A percentile compares a stretch with the other conserved stretches of the same genome.
phyloP scores from a whole-genome alignment of 2,797 vertebrate genomes.

The Takifugu ocellatus region DNA sequence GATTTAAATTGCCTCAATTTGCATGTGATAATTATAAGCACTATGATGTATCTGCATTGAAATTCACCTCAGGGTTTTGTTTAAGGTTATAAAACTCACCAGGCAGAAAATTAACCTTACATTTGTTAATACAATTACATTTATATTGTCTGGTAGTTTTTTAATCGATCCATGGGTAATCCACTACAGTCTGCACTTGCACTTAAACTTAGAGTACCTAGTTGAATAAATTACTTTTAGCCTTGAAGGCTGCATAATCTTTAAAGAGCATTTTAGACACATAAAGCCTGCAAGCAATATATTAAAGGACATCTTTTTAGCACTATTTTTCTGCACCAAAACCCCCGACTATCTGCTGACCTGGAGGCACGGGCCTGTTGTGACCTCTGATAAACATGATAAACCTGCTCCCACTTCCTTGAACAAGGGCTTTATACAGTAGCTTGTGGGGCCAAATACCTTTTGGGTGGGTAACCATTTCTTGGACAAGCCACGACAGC shows the following conservation, averaged over 20 bases:
- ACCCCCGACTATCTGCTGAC: neutral
- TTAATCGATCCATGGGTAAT: neutral
- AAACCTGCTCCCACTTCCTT: conserved; percentile 1
- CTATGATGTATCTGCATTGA: neutral
- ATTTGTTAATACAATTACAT: too few relatives aligned
- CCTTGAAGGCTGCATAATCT: conserved; percentile 3
- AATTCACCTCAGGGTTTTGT: too few relatives aligned
- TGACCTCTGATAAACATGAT: neutral
- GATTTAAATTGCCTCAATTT: too few relatives aligned
- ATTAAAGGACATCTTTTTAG: neutral
- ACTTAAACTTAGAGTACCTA: conserved; percentile 23
- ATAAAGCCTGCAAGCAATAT: conserved; percentile 6
- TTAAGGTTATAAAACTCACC: too few relatives aligned
- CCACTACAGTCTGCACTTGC: conserved; percentile 4
- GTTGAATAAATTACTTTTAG: conserved; percentile 8
- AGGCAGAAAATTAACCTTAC: too few relatives aligned
- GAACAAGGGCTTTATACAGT: conserved; percentile 1
- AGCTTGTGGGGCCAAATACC: neutral
- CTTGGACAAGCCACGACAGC: neutral
- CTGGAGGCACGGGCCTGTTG: conserved; percentile 4
- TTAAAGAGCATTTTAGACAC: neutral
- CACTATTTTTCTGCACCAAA: neutral
- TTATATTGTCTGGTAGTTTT: neutral
- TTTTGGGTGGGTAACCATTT: too few relatives aligned
- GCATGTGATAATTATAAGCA: neutral